Evolutionary conservation across 2,888 invertebrate species (phyloP).

Genomic region (Sphinx pinastri): DNA sequence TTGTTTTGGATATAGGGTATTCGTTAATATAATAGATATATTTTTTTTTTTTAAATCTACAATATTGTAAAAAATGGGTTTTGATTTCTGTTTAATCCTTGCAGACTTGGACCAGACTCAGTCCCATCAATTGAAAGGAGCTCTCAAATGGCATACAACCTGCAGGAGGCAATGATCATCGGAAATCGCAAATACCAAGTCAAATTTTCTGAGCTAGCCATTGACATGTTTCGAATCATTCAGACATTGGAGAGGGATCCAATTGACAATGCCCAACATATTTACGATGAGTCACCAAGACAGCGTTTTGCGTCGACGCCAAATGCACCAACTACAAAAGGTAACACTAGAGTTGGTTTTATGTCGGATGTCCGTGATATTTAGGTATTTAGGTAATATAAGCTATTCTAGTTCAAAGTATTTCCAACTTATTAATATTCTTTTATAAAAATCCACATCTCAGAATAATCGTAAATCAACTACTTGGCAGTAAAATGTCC

Average conservation of each 20-base stretch:
- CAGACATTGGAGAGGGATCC: slow-evolving; percentile 97
- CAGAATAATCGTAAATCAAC: no score
- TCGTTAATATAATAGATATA: no score
- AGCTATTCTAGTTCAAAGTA: no score
- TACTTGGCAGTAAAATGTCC: no score
- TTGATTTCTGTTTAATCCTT: slow-evolving; percentile 3
- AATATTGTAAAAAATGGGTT: no score
- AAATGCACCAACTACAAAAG: slow-evolving; percentile 64
- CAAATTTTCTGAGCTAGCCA: slow-evolving; percentile 97
- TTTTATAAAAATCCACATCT: no score
- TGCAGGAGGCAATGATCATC: slow-evolving; percentile 97
- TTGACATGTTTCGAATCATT: slow-evolving; percentile 99
- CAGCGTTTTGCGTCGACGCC: slow-evolving; percentile 82
- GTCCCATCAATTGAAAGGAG: slow-evolving; percentile 87
- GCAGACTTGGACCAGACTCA: slow-evolving; percentile 16
- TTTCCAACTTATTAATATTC: no score
- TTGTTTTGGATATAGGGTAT: no score
- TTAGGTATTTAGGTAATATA: neutral
- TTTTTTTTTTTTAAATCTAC: no score
- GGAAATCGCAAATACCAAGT: slow-evolving; percentile 97
- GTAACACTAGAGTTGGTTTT: slow-evolving; percentile 39
- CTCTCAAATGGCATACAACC: slow-evolving; percentile 92
- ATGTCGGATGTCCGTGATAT: neutral
- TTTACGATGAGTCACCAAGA: slow-evolving; percentile 73
- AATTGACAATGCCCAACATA: slow-evolving; percentile 91